Evolutionary conservation across 2,797 vertebrate genomes (phyloP), one percentile per base, ranked within the genome.

Genomic region (Hybognathus amarus): DNA sequence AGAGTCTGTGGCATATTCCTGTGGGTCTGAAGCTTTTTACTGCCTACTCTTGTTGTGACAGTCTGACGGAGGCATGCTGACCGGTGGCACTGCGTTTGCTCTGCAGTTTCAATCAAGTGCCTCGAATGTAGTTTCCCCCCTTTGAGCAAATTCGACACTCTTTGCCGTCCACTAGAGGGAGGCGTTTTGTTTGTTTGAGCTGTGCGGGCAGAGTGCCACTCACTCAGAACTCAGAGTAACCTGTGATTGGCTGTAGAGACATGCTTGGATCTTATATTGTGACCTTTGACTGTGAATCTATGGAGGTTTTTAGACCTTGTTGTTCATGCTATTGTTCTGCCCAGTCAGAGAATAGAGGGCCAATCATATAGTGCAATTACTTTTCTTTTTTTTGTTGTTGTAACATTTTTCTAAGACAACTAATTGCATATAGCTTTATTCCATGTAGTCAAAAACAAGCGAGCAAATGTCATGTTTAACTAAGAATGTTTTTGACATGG

Each of bases 251-350:
- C 69, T 42, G 52, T 13, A 78, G 45, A 67, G 83, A 85, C 38
- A 38, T 40, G 63, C 59, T 87, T 84, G 88, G 90, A 90, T 92
- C 89, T 91, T 88, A 87, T 90, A 85, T 88, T 85, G 84, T 92
- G 94, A 95, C 95, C 94, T 93, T 87, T 92, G 94, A 94, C 95
- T 95, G 94, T 94, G 94, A 94, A 90, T 85, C 79, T 86, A 84
- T 89, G 91, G 86, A 86, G 90, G 90, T 89, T 86, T 91, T 90
- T 54, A 88, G 89, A 90, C 90, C 89, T 91, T 92, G 89, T 88
- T 91, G 87, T 91, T 89, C 89, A 90, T 78, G 82, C 86, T 81
- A 87, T 87, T 87, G 87, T 88, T 45, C 56, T 81, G 89, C 78
- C 17, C 76, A 67, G 90, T 87, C 83, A 88, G 87, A 82, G 27